Evolutionary conservation across 2,888 invertebrate species (phyloP), one percentile per base, ranked within the genome.

Genomic region (Eupithecia insigniata): DNA sequence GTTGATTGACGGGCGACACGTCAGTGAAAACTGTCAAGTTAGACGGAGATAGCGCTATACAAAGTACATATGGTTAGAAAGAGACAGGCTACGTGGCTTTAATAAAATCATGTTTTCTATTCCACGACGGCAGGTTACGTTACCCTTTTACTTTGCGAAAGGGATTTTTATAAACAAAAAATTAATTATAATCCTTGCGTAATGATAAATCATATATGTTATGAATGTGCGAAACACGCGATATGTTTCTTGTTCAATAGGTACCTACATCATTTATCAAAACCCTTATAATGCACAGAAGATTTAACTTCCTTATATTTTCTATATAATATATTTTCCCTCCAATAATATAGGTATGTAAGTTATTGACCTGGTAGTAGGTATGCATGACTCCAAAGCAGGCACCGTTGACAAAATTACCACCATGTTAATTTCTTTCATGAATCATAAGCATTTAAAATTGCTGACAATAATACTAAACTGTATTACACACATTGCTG

Each of bases 11-110:
- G 85, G 76, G 82, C 72, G 92, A 93, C 93, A 94, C 93, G 93
- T 94, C 93, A 94, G 91, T 90, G 87, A 87, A 87, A 89, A 80
- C 84, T 92, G 91, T 92, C 91, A 90, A 69, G 84, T 75, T 64
- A 71, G 84, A 91, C 58, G 75, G 84, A 80, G 90, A 90, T 68
- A 74, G 77, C 55, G 62, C 8, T 77, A 89, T 84, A 60, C 1
- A 51, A 7, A n/a, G 39, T 3, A 2, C 0, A 0, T 1, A 30
- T 26, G 7, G 84, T 79, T 81, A 67, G 84, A 91, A 78, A 80
- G 89, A 85, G 89, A 87, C 22, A 68, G 67, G 68, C 34, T 67
- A 72, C 69, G 66, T 79, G 82, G 82, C 81, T 80, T 18, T 79
- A 82, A 84, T 14, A 80, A 82, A 84, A 84, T 84, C 86, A 79